Percentiles rank a stretch among this genome's conserved stretches.
Conservation (phyloP, 1,140 invertebrate species). For the Gonatopus flavifemur region DNA sequence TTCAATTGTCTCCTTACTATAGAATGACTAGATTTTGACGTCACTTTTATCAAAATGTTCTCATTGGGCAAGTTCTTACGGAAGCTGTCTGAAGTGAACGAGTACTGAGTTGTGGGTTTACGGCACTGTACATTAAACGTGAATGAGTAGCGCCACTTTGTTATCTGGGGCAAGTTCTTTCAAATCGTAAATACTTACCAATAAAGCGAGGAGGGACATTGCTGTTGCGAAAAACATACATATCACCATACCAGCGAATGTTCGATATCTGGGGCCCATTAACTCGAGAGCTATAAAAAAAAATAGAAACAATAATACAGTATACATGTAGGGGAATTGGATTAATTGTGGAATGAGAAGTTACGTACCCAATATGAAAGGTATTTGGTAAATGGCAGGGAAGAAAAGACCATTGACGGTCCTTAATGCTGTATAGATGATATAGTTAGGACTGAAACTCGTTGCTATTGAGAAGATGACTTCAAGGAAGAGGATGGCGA, state of each 20-base stretch:
- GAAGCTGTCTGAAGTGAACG: too few relatives aligned
- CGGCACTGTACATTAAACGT: too few relatives aligned
- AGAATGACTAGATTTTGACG: too few relatives aligned
- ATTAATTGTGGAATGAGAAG: not conserved
- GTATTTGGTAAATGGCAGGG: slow-evolving; percentile 71
- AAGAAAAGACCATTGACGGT: slow-evolving; percentile 71
- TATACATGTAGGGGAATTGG: not conserved
- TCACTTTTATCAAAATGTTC: too few relatives aligned
- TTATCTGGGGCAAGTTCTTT: too few relatives aligned
- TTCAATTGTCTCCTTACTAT: too few relatives aligned
- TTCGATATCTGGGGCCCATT: slow-evolving; percentile 69
- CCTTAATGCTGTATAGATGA: slow-evolving; percentile 65
- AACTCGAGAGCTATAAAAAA: slow-evolving; percentile 61
- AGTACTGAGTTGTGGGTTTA: too few relatives aligned
- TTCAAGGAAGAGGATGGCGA: slow-evolving; percentile 68
- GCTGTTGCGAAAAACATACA: slow-evolving; percentile 69
- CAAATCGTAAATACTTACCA: too few relatives aligned
- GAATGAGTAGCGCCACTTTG: too few relatives aligned
- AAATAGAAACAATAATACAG: not conserved
- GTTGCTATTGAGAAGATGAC: slow-evolving; percentile 69
- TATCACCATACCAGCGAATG: slow-evolving; percentile 69
- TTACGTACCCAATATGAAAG: slow-evolving; percentile 65
- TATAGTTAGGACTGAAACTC: slow-evolving; percentile 69
- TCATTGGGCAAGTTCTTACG: too few relatives aligned
- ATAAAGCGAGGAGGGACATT: slow-evolving; percentile 65